Conservation (phyloP, 2,888 invertebrate species). For the Artemia sp. region DNA sequence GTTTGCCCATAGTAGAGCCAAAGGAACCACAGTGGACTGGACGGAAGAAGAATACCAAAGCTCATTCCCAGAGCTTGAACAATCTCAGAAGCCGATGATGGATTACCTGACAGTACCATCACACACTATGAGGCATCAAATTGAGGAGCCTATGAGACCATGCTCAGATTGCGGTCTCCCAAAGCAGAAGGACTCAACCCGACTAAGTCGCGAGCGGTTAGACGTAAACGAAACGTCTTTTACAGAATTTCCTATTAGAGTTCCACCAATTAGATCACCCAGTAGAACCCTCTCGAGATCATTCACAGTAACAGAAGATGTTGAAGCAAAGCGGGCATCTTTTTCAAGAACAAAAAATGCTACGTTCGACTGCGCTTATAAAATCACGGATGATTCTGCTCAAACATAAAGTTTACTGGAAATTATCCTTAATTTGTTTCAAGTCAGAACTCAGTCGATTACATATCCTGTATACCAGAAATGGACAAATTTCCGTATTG, state of each 20-base stretch:
- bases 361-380: not conserved
- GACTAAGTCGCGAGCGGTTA: not conserved
- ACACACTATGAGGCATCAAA: not conserved
- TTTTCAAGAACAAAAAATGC: not conserved
- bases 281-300: not conserved
- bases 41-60: constrained; percentile 10
- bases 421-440: no score
- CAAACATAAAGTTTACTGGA: no score
- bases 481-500: no score
- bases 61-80: not conserved
- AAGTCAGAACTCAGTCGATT: no score
- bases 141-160: constrained; percentile 13
- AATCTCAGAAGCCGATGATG: not conserved
- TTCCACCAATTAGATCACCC: constrained; percentile 6
- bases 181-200: not conserved
- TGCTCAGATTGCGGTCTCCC: constrained; percentile 3
- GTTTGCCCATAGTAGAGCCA: constrained; percentile 4
- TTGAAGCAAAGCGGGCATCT: not conserved
- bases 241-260: not conserved
- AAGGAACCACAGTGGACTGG: constrained; percentile 3
- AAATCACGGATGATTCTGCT: no score
- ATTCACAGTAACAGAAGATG: constrained; percentile 1
- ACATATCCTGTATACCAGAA: no score
- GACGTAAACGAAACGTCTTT: not conserved
- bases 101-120: constrained; percentile 3